Base-by-base conservation (phyloP, 2,888 invertebrate genomes). In the Arctia plantaginis region DNA sequence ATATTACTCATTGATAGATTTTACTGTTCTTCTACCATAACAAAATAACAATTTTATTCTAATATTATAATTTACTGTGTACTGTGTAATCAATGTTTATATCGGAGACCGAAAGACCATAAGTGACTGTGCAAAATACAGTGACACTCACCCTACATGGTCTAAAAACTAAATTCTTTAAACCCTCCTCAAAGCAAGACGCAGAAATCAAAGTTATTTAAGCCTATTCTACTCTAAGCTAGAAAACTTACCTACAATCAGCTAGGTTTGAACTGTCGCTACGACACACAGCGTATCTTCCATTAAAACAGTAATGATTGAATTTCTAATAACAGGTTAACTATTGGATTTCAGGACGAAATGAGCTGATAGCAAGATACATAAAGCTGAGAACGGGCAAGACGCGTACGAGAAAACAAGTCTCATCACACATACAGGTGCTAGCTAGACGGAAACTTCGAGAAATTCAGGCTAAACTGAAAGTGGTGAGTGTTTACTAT, bases 391-490 rank as follows among this genome's bases (percentile, higher is more conserved):
- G 99, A 90, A 99, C 99, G 87, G 99, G 99, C 85, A 99, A 99
- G 96, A 99, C 99, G 95, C 97, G 99, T 94, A 99, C 99, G 93
- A 97, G 99, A 92, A 99, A 99, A 96, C 99, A 99, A 96, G 99
- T 99, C 90, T 99, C 99, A 90, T 99, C 99, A 90, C 99, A 99
- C 96, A 99, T 99, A 95, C 99, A 99, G 96, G 99, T 99, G 91
- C 97, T 99, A 92, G 99, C 99, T 87, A 97, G 99, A 94, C 97
- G 99, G 96, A 99, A 99, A 97, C 97, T 99, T 88, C 97, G 99
- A 88, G 99, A 99, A 96, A 98, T 99, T 88, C 99, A 99, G 95
- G 98, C 99, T 89, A 99, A 99, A 97, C 97, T 99, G 89, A 99
- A 99, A 98, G 99, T 99, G 97, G 98, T 98, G 95, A 97, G 98